Conservation (phyloP, 1,140 invertebrate species). For the Muscidifurax raptorellus region DNA sequence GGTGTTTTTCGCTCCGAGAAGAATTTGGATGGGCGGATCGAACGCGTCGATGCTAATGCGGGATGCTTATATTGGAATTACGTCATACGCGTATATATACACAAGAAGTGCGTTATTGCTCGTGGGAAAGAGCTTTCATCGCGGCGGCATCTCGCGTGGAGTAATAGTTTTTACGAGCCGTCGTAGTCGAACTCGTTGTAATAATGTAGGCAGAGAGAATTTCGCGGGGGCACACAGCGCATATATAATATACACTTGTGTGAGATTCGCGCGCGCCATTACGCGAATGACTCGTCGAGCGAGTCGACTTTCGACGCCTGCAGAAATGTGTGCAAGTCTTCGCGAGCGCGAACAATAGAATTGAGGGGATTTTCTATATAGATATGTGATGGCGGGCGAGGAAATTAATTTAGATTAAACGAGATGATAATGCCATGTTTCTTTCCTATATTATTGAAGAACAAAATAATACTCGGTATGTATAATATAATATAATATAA, state of each 20-base stretch:
- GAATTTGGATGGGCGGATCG: neutral
- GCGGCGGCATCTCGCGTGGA: neutral
- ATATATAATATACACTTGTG: no score
- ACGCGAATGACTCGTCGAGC: slow-evolving; percentile 6
- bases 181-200: neutral
- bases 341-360: slow-evolving; percentile 41
- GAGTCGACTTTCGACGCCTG: slow-evolving; percentile 19
- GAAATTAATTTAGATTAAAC: slow-evolving; percentile 18
- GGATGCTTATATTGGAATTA: neutral
- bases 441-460: neutral
- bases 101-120: neutral
- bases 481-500: no score
- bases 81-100: neutral
- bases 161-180: slow-evolving; percentile 32
- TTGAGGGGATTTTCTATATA: slow-evolving; percentile 23
- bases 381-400: neutral
- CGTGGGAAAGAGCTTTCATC: slow-evolving; percentile 22
- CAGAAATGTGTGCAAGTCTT: neutral
- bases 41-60: neutral
- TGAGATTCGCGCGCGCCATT: slow-evolving; percentile 16
- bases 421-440: neutral
- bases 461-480: no score
- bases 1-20: neutral
- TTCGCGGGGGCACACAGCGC: neutral
- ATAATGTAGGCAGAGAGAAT: neutral